Conservation (phyloP, 1,140 invertebrate genomes). For the Heliconius nattereri region DNA sequence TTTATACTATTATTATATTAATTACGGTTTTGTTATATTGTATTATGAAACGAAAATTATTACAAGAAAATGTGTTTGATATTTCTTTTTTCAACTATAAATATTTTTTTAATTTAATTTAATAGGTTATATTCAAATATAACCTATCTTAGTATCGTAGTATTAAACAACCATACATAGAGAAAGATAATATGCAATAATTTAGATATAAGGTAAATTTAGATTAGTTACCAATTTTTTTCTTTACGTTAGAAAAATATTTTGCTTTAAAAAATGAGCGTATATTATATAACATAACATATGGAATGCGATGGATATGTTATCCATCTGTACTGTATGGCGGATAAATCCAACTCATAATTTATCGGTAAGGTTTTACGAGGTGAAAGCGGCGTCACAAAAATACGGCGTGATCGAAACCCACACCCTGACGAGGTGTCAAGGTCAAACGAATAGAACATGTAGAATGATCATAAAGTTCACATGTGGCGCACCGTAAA, state of each 20-base stretch:
- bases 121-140: no score
- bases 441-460: conserved; percentile 40
- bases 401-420: conserved; percentile 35
- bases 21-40: not conserved
- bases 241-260: no score
- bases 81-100: no score
- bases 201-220: no score
- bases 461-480: conserved; percentile 37
- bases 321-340: not conserved
- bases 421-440: conserved; percentile 44
- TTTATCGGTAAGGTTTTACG: conserved; percentile 39
- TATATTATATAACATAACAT: not conserved
- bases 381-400: conserved; percentile 33
- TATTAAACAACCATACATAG: no score
- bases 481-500: conserved; percentile 27
- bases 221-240: no score
- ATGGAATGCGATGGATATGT: not conserved
- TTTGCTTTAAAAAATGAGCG: not conserved
- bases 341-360: not conserved
- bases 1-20: not conserved
- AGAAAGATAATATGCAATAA: no score
- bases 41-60: no score
- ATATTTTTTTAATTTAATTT: no score
- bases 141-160: no score
- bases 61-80: no score